Percentiles rank a stretch among this genome's conserved stretches.
Evolutionary conservation across 2,888 invertebrate genomes (phyloP).

Genomic region (Rhagophthalmus giganteus): DNA sequence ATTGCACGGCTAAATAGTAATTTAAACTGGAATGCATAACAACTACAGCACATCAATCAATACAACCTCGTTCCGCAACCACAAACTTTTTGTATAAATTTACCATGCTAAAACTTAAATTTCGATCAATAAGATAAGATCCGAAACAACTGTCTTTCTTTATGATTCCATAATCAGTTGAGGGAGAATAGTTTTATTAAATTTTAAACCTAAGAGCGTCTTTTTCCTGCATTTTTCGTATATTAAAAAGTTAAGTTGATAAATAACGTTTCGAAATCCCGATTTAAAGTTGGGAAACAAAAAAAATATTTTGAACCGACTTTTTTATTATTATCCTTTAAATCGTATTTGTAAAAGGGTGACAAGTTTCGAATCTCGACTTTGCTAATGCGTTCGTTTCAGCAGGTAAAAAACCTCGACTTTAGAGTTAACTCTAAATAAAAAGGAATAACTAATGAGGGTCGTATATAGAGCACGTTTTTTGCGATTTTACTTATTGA

Average conservation of each 20-base stretch:
- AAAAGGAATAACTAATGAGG: conserved; percentile 15
- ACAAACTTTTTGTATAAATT: conserved; percentile 4
- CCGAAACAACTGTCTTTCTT: neutral
- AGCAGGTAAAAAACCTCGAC: conserved; percentile 7
- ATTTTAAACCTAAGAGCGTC: too few relatives aligned
- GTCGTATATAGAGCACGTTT: conserved; percentile 6
- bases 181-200: neutral
- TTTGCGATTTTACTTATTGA: conserved; percentile 14
- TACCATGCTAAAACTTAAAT: conserved; percentile 1
- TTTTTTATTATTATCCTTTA: conserved; percentile 1
- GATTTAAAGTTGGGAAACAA: too few relatives aligned
- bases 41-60: conserved; percentile 10
- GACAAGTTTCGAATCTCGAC: conserved; percentile 6
- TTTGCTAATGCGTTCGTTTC: conserved; percentile 8
- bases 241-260: neutral
- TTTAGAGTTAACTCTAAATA: conserved; percentile 8
- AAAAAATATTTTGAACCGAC: too few relatives aligned
- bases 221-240: too few relatives aligned
- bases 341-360: conserved; percentile 7
- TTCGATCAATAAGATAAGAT: neutral
- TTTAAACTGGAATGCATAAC: conserved; percentile 8
- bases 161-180: neutral
- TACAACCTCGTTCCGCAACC: conserved; percentile 3
- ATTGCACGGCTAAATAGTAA: conserved; percentile 9
- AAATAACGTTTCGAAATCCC: neutral